Percentiles rank a stretch among this genome's conserved stretches.
These are phyloP conservation scores for Dicranocentrus wangi DNA, from an alignment of 2,888 invertebrate species.

Conservation along the genomic window DNA sequence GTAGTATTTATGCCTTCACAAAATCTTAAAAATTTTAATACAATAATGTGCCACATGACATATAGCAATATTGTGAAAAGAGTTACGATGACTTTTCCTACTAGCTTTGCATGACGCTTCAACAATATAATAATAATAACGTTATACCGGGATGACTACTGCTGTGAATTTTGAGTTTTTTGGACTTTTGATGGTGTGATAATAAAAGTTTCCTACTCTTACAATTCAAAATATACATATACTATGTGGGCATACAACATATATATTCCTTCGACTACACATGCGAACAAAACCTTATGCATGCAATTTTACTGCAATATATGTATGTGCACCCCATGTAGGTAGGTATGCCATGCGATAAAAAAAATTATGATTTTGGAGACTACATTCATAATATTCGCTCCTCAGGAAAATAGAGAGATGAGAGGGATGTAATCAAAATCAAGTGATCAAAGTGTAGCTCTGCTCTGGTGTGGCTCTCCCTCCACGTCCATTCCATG, in stretches of 20 bases:
- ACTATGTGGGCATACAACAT: no score
- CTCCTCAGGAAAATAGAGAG: neutral
- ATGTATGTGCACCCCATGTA: constrained; percentile 46
- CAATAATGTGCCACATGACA: constrained; percentile 27
- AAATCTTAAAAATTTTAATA: constrained; percentile 22
- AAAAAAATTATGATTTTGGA: constrained; percentile 44
- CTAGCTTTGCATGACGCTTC: constrained; percentile 45
- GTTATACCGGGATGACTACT: constrained; percentile 51
- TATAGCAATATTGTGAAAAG: constrained; percentile 26
- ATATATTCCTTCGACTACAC: constrained; percentile 5
- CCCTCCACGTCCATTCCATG: no score
- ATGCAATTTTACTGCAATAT: constrained; percentile 22
- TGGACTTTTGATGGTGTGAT: constrained; percentile 54
- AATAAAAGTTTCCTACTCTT: constrained; percentile 48
- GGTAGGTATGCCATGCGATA: constrained; percentile 13
- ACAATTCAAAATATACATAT: no score
- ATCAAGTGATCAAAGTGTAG: constrained; percentile 48
- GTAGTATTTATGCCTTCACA: neutral
- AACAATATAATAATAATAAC: constrained; percentile 39
- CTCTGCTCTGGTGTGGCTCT: no score
- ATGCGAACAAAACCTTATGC: constrained; percentile 1
- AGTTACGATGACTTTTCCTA: constrained; percentile 42
- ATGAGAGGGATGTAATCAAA: constrained; percentile 36
- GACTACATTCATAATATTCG: constrained; percentile 15
- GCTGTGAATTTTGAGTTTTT: constrained; percentile 61